A percentile compares a stretch with the other conserved stretches of the same genome.
Conservation (phyloP, 2,113 vertebrate genomes). For the Oostethus manadensis region DNA sequence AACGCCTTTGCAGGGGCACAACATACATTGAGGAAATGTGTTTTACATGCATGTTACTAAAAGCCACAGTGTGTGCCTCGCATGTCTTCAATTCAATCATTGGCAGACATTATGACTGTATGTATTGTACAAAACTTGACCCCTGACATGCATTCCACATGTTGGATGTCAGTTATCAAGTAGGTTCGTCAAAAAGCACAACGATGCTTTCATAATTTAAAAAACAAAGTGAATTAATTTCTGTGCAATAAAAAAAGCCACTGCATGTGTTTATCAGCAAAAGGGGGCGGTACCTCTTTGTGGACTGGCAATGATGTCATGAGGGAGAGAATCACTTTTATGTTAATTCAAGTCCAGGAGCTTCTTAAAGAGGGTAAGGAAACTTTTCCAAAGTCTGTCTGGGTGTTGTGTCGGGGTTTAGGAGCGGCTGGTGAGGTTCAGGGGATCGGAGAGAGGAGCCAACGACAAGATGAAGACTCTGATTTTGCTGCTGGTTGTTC, state of each 20-base stretch:
- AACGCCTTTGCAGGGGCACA: too few species aligned
- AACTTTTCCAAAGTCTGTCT: conserved; percentile 28
- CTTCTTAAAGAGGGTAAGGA: conserved; percentile 54
- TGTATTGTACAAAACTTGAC: too few species aligned
- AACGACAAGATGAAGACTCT: conserved; percentile 52
- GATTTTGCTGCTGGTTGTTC: conserved; percentile 33
- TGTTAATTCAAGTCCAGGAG: conserved; percentile 51
- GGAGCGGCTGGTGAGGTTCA: conserved; percentile 38
- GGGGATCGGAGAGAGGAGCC: conserved; percentile 27
- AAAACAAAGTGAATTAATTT: not conserved
- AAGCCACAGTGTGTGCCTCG: too few species aligned
- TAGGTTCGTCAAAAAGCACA: too few species aligned
- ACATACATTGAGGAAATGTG: too few species aligned
- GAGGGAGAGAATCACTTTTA: conserved; percentile 47
- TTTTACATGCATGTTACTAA: too few species aligned
- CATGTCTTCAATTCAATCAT: too few species aligned
- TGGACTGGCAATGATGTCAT: conserved; percentile 57
- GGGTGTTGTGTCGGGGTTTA: conserved; percentile 35
- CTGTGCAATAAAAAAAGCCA: not conserved
- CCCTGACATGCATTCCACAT: too few species aligned
- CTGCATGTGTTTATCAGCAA: not conserved
- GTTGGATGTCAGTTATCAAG: too few species aligned
- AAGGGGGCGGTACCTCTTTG: conserved; percentile 39
- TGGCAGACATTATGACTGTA: too few species aligned
- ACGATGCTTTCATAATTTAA: too few species aligned